Evolutionary conservation across 2,113 vertebrate genomes (phyloP).

Genomic region (Laticauda colubrina): DNA sequence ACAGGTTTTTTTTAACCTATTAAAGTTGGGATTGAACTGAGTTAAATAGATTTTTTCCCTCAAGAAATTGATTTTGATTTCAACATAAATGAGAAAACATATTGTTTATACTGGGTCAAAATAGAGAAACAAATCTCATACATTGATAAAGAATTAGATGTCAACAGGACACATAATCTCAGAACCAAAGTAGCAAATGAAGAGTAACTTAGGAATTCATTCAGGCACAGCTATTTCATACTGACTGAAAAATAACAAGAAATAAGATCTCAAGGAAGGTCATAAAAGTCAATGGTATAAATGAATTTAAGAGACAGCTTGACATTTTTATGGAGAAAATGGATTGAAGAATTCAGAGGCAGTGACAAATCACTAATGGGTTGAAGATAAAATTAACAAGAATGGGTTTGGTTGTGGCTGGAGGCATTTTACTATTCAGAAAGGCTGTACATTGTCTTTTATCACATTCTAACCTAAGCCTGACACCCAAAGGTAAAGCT

Average conservation of each 20-base stretch:
- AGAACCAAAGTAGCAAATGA: slow-evolving; percentile 37
- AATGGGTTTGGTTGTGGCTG: slow-evolving; percentile 57
- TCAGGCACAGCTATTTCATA: slow-evolving; percentile 37
- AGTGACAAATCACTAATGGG: slow-evolving; percentile 64
- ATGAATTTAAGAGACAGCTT: slow-evolving; percentile 62
- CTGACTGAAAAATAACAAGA: slow-evolving; percentile 45
- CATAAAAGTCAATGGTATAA: slow-evolving; percentile 59
- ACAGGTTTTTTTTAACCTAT: neutral
- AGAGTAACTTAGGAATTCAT: slow-evolving; percentile 17
- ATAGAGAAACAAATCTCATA: neutral
- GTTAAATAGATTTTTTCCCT: neutral
- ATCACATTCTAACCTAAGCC: slow-evolving; percentile 55
- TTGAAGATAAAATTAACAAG: slow-evolving; percentile 70
- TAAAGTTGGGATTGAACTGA: neutral
- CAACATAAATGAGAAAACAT: fast-evolving
- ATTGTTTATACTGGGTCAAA: neutral
- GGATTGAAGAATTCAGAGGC: slow-evolving; percentile 54
- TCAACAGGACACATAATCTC: neutral
- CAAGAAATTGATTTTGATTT: neutral
- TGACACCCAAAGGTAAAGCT: slow-evolving; percentile 53
- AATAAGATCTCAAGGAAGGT: slow-evolving; percentile 62
- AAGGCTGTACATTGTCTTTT: slow-evolving; percentile 61
- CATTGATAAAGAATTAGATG: neutral
- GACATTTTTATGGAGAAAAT: slow-evolving; percentile 63
- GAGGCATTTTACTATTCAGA: slow-evolving; percentile 61